Percentiles rank a stretch among this genome's conserved stretches.
phyloP scores from a whole-genome alignment of 1,140 invertebrate genomes.

The Diorhabda elongata region DNA sequence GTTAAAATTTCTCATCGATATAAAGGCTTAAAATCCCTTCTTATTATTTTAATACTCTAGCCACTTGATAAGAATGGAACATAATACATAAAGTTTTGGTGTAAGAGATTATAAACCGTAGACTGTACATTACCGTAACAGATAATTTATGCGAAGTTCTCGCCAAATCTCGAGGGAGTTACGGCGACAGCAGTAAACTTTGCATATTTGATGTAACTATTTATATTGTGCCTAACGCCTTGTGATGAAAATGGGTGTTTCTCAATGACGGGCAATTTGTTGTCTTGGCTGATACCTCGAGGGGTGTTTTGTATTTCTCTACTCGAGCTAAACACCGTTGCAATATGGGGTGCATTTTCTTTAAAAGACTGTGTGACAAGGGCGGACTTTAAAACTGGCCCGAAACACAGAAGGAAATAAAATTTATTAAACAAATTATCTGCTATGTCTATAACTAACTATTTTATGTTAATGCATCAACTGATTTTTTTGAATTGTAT shows the following conservation, averaged over 20 bases:
- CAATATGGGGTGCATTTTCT: slow-evolving; percentile 7
- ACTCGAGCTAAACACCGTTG: slow-evolving; percentile 11
- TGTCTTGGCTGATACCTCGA: slow-evolving; percentile 7
- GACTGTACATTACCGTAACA: neutral
- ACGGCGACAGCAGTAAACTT: slow-evolving; percentile 8
- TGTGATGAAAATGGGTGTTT: slow-evolving; percentile 22
- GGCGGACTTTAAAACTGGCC: neutral
- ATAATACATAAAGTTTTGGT: neutral
- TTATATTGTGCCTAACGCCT: slow-evolving; percentile 22
- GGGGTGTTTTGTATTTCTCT: slow-evolving; percentile 16
- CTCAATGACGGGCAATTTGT: slow-evolving; percentile 23
- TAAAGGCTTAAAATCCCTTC: too few species aligned
- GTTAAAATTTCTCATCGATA: too few species aligned
- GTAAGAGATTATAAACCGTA: slow-evolving; percentile 12
- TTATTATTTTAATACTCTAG: too few species aligned
- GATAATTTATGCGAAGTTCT: slow-evolving; percentile 4
- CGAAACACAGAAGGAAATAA: neutral
- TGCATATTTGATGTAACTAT: slow-evolving; percentile 19
- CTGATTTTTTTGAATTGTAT: too few species aligned
- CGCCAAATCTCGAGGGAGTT: slow-evolving; percentile 11
- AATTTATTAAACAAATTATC: too few species aligned
- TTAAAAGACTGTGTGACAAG: neutral
- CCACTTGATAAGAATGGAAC: too few species aligned
- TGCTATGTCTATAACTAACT: too few species aligned
- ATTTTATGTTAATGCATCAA: too few species aligned